A percentile compares a stretch with the other conserved stretches of the same genome.
These are phyloP conservation scores for Amitus sp. DNA, from an alignment of 2,888 invertebrate genomes.

Conservation along the genomic window DNA sequence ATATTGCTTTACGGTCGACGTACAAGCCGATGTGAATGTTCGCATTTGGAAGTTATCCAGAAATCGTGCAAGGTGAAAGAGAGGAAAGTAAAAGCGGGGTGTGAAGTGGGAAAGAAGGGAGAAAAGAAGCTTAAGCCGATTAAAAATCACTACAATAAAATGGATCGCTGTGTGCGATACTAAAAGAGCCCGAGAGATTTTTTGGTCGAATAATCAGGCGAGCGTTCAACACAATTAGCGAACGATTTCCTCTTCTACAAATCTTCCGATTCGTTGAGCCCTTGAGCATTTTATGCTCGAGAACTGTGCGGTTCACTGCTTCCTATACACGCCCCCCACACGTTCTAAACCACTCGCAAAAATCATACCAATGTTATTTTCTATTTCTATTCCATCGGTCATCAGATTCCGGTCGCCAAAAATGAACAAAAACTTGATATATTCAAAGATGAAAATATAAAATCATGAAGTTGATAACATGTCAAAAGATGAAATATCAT, in stretches of 20 bases:
- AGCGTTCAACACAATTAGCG: slow-evolving; percentile 47
- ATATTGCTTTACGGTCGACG: slow-evolving; percentile 37
- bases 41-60: slow-evolving; percentile 35
- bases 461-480: too few relatives aligned
- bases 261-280: slow-evolving; percentile 37
- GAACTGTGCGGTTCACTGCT: slow-evolving; percentile 34
- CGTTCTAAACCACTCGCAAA: background rate
- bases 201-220: slow-evolving; percentile 50
- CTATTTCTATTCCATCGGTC: slow-evolving; percentile 18
- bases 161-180: slow-evolving; percentile 39
- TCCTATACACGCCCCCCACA: slow-evolving; percentile 16
- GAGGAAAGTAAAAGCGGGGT: slow-evolving; percentile 5
- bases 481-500: too few relatives aligned
- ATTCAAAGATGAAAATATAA: too few relatives aligned
- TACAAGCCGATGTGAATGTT: slow-evolving; percentile 33
- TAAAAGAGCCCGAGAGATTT: slow-evolving; percentile 37
- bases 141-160: slow-evolving; percentile 47
- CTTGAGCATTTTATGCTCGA: slow-evolving; percentile 33
- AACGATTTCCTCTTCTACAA: slow-evolving; percentile 35
- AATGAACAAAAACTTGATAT: too few relatives aligned
- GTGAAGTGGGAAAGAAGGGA: slow-evolving; percentile 19
- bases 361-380: slow-evolving; percentile 19
- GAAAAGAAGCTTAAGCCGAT: slow-evolving; percentile 38
- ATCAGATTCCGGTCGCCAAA: too few relatives aligned
- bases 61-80: slow-evolving; percentile 12